Conservation (phyloP, 2,888 invertebrate genomes). For the Sicus ferrugineus region DNA sequence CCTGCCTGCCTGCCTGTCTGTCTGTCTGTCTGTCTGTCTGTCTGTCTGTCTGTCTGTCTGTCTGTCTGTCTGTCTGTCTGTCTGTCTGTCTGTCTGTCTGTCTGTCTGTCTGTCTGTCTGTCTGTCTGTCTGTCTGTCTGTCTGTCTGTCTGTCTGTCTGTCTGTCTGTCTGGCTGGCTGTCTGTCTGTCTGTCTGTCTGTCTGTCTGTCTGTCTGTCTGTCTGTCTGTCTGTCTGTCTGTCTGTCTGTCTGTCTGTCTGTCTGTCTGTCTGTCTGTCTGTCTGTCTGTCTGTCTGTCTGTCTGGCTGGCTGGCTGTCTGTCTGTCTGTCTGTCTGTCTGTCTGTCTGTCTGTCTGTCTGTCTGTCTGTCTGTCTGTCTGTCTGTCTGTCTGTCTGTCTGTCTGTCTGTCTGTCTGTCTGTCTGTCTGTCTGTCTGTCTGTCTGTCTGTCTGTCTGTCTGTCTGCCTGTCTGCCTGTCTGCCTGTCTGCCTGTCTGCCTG, state of each 20-base stretch:
- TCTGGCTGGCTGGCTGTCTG: too few species aligned
- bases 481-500: conserved; percentile 17
- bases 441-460: too few species aligned
- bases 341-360: conserved; percentile 17
- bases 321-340: conserved; percentile 17
- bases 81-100: conserved; percentile 17
- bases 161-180: too few species aligned
- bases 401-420: conserved; percentile 17
- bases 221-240: conserved; percentile 17
- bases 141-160: conserved; percentile 17
- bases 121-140: conserved; percentile 17
- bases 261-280: conserved; percentile 17
- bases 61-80: conserved; percentile 17
- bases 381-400: conserved; percentile 17
- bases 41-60: conserved; percentile 17
- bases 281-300: conserved; percentile 17
- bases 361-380: conserved; percentile 17
- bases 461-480: conserved; percentile 17
- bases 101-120: conserved; percentile 17
- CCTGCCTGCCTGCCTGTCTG: too few species aligned
- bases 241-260: conserved; percentile 17
- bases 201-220: conserved; percentile 17
- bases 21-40: too few species aligned
- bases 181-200: conserved; percentile 17
- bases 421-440: conserved; percentile 17